These are phyloP conservation scores for Dicranocentrus wangi DNA, from an alignment of 2,888 invertebrate genomes.

Conservation along the genomic window DNA sequence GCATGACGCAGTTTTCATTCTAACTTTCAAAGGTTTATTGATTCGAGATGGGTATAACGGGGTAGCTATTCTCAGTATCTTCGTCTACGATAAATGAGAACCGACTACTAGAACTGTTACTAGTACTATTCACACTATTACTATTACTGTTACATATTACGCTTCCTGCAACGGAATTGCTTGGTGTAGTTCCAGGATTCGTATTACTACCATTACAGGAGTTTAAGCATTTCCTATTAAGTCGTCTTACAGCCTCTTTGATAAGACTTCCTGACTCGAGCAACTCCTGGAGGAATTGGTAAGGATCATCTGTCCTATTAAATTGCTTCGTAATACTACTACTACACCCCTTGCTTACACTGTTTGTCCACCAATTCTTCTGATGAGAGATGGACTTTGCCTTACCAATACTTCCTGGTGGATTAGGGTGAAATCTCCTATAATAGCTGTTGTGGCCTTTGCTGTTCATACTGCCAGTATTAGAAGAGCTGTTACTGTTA, in stretches of 20 bases:
- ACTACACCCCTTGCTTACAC: conserved; percentile 37
- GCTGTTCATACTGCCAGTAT: conserved; percentile 20
- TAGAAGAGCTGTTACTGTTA: conserved; percentile 4
- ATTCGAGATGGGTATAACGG: conserved; percentile 60
- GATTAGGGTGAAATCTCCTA: conserved; percentile 60
- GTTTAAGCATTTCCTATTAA: conserved; percentile 68
- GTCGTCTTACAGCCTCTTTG: conserved; percentile 68
- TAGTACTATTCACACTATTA: conserved; percentile 6
- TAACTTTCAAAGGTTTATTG: conserved; percentile 41
- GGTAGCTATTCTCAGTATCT: conserved; percentile 66
- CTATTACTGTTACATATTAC: conserved; percentile 32
- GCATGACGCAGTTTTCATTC: too few relatives aligned
- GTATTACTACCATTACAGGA: conserved; percentile 53
- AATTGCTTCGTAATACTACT: conserved; percentile 64
- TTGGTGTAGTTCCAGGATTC: conserved; percentile 32
- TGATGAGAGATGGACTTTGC: conserved; percentile 54
- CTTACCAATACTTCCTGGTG: conserved; percentile 67
- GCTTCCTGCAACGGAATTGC: conserved; percentile 31
- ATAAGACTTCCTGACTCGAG: conserved; percentile 68
- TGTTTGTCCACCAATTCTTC: conserved; percentile 66
- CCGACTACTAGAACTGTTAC: conserved; percentile 25
- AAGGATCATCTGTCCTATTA: conserved; percentile 64
- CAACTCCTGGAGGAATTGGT: conserved; percentile 67
- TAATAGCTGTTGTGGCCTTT: conserved; percentile 62
- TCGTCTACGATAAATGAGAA: conserved; percentile 57